A percentile compares a stretch with the other conserved stretches of the same genome.
phyloP scores from a whole-genome alignment of 2,113 vertebrate species.

The Ovis canadensis region DNA sequence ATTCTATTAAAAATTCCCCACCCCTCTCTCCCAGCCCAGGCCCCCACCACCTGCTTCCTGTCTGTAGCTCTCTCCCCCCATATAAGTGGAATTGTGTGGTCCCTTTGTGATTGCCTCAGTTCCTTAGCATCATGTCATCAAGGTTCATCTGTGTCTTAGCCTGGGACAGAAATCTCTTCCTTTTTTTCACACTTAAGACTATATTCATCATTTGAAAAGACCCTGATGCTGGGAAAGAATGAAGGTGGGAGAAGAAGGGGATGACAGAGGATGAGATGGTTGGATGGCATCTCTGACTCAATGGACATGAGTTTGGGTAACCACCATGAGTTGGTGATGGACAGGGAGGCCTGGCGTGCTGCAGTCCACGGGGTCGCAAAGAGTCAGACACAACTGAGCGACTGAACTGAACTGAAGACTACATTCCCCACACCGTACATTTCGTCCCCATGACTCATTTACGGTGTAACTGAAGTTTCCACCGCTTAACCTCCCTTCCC shows the following conservation, averaged over 20 bases:
- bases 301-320: not conserved
- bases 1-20: not conserved
- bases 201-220: not conserved
- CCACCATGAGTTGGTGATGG: not conserved
- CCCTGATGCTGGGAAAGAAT: not conserved
- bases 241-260: not conserved
- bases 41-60: not conserved
- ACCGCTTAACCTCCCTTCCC: not conserved
- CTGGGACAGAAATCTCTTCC: not conserved
- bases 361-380: not conserved
- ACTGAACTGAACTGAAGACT: not conserved
- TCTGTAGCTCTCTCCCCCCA: not conserved
- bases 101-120: not conserved
- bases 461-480: not conserved
- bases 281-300: not conserved
- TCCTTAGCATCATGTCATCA: not conserved
- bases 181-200: not conserved
- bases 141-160: not conserved
- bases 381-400: not conserved
- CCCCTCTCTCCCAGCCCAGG: not conserved
- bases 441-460: not conserved
- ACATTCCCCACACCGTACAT: not conserved
- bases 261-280: not conserved
- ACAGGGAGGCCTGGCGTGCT: not conserved
- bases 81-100: fast-evolving